Evolutionary conservation across 2,888 invertebrate genomes (phyloP).

Genomic region (Synergus umbraculus): DNA sequence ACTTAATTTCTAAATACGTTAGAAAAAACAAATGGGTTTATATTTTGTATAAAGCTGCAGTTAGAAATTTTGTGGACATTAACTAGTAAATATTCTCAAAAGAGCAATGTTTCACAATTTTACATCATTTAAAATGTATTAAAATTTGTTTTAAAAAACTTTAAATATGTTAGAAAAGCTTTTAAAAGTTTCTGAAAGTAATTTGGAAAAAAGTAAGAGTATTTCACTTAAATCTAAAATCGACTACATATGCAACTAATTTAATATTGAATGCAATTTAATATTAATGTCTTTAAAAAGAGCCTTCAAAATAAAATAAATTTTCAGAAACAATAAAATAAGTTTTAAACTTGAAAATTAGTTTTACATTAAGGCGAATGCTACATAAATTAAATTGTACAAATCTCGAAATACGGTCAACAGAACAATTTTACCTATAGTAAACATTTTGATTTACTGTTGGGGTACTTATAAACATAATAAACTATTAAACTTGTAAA

Average conservation of each 20-base stretch:
- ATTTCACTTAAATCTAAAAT: no score
- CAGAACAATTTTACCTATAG: background rate
- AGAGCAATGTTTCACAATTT: background rate
- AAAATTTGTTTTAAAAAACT: background rate
- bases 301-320: background rate
- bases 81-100: background rate
- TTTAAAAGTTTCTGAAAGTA: background rate
- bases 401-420: background rate
- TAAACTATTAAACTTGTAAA: constrained; percentile 24
- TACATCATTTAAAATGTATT: background rate
- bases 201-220: no score
- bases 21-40: background rate
- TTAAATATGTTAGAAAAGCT: background rate
- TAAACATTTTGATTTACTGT: constrained; percentile 10
- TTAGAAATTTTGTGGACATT: constrained; percentile 7
- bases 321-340: background rate
- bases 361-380: no score
- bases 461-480: constrained; percentile 25
- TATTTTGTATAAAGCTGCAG: background rate
- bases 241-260: no score
- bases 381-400: background rate
- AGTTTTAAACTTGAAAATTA: no score
- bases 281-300: background rate
- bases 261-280: background rate
- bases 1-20: background rate